Evolutionary conservation across 2,888 invertebrate genomes (phyloP), one percentile per base, ranked within the genome.

Genomic region (Sinotaia quadrata): DNA sequence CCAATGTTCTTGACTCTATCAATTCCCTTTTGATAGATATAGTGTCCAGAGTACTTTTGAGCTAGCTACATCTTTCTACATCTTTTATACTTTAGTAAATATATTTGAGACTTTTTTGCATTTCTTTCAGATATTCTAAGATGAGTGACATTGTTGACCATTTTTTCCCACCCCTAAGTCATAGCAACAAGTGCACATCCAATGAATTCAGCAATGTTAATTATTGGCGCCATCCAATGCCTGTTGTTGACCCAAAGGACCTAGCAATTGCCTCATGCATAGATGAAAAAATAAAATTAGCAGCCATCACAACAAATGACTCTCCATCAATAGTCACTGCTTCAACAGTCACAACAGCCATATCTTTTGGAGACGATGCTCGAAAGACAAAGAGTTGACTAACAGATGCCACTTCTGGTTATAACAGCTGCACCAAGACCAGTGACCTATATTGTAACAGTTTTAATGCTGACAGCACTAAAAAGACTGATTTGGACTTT

Each of bases 71-170:
- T n/a, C n/a, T n/a, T n/a, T n/a, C n/a, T n/a, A n/a, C n/a, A n/a
- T n/a, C n/a, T n/a, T n/a, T n/a, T n/a, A n/a, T n/a, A n/a, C n/a
- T n/a, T n/a, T n/a, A n/a, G n/a, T n/a, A n/a, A n/a, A n/a, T n/a
- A n/a, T n/a, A n/a, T n/a, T n/a, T n/a, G n/a, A n/a, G n/a, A 18
- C 7, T 47, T 47, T 18, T 47, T 18, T 47, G 8, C 4, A 21
- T 3, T 3, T 72, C 68, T 71, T 61, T 5, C 92, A 97, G 97
- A 87, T 98, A 98, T 90, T 93, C 94, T 71, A 94, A 94, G 89
- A 94, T 98, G 93, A 94, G 94, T 75, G 94, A 94, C 89, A 92
- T 97, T 77, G 97, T 95, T 76, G 98, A 98, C 91, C 96, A 97
- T 89, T 92, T 98, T 88, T 98, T 97, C 90, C 98, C 98, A 21